Evolutionary conservation across 1,140 invertebrate species (phyloP).

Genomic region (Himalopsyche phryganea): DNA sequence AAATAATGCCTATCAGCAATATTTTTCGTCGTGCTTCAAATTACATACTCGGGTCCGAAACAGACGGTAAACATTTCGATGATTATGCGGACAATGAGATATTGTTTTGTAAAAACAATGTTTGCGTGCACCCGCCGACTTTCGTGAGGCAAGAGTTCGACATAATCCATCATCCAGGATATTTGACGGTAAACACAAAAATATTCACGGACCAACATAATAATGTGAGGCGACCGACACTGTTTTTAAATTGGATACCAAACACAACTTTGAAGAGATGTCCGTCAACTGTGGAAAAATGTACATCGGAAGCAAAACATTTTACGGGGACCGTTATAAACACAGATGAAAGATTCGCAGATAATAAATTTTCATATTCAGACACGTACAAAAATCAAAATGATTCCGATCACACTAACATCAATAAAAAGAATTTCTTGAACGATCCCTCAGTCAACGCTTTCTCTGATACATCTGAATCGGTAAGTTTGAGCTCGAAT

Average conservation of each 20-base stretch:
- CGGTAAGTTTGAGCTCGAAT: slow-evolving; percentile 49
- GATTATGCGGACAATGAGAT: slow-evolving; percentile 78
- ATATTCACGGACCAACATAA: slow-evolving; percentile 68
- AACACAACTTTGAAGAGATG: slow-evolving; percentile 85
- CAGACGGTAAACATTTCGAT: slow-evolving; percentile 56
- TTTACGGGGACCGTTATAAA: slow-evolving; percentile 27
- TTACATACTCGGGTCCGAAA: slow-evolving; percentile 68
- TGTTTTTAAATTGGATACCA: slow-evolving; percentile 91
- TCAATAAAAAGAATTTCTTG: slow-evolving; percentile 30
- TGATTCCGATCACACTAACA: slow-evolving; percentile 34
- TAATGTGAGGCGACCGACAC: slow-evolving; percentile 68
- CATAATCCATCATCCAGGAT: slow-evolving; percentile 86
- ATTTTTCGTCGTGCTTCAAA: slow-evolving; percentile 73
- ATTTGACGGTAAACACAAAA: slow-evolving; percentile 80
- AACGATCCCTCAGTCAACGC: slow-evolving; percentile 38
- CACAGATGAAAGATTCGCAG: slow-evolving; percentile 39
- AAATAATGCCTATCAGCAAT: slow-evolving; percentile 68
- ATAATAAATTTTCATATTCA: slow-evolving; percentile 33
- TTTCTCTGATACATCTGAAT: slow-evolving; percentile 52
- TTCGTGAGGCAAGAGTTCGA: slow-evolving; percentile 74
- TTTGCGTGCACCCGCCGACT: slow-evolving; percentile 90
- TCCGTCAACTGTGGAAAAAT: slow-evolving; percentile 70
- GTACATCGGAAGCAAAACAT: slow-evolving; percentile 42
- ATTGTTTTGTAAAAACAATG: slow-evolving; percentile 88
- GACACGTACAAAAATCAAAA: slow-evolving; percentile 38